Evolutionary conservation across 2,797 vertebrate species (phyloP).

Genomic region (Poecilia gillii): DNA sequence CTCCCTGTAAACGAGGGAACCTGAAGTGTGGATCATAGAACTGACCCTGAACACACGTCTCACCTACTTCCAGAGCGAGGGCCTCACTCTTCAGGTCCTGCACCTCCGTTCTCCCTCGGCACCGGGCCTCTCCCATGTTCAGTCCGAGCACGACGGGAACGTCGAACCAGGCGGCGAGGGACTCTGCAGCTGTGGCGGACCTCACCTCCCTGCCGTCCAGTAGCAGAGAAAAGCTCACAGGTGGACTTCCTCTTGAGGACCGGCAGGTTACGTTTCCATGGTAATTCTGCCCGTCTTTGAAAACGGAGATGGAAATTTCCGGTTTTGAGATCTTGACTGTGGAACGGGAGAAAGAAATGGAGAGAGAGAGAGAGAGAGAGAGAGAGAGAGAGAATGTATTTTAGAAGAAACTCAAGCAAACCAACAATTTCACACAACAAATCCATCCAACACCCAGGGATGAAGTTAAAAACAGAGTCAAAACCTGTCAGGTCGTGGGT

Average conservation of each 20-base stretch:
- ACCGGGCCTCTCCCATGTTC: conserved; percentile 69
- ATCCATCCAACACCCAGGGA: not conserved
- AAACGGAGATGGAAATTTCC: conserved; percentile 70
- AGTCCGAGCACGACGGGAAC: conserved; percentile 54
- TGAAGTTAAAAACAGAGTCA: not conserved
- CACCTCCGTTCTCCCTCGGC: conserved; percentile 61
- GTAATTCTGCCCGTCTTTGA: conserved; percentile 52
- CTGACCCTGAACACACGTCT: not conserved
- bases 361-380: not conserved
- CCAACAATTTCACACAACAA: not conserved
- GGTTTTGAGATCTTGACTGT: conserved; percentile 74
- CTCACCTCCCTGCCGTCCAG: conserved; percentile 51
- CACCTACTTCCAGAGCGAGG: conserved; percentile 77
- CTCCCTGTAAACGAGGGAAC: not conserved
- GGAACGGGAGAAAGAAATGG: not conserved
- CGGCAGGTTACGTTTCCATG: conserved; percentile 75
- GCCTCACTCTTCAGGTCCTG: conserved; percentile 72
- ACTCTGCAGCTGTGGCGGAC: conserved; percentile 33
- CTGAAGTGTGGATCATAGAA: not conserved
- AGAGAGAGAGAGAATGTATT: not conserved
- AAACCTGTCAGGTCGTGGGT: not conserved
- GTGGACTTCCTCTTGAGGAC: conserved; percentile 71
- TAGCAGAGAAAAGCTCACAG: conserved; percentile 67
- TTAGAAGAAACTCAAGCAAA: not conserved
- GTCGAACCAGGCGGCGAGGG: conserved; percentile 67